Evolutionary conservation across 2,113 vertebrate genomes (phyloP).

Genomic region (Alosa alosa): DNA sequence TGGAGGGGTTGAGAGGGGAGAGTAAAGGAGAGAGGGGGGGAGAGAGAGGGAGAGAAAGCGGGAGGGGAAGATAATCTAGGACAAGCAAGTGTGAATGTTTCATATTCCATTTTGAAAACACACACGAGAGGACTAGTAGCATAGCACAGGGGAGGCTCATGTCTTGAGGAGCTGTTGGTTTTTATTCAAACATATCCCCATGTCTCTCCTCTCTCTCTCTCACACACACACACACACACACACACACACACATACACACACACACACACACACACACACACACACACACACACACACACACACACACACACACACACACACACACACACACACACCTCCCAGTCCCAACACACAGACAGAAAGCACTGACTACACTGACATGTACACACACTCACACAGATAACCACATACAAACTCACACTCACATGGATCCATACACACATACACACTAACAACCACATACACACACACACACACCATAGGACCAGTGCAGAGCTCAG

Average conservation of each 20-base stretch:
- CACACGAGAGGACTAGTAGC: background rate
- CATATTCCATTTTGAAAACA: constrained; percentile 1
- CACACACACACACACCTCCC: background rate
- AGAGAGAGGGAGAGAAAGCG: background rate
- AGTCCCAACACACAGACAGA: background rate
- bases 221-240: background rate
- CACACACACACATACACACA: background rate
- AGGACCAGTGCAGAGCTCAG: constrained; percentile 29
- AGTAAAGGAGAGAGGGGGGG: background rate
- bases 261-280: background rate
- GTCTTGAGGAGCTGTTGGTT: constrained; percentile 49
- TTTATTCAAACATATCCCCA: constrained; percentile 39
- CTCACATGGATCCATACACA: background rate
- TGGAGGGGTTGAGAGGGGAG: background rate
- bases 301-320: background rate
- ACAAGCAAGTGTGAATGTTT: constrained; percentile 18
- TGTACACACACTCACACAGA: background rate
- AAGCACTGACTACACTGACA: background rate
- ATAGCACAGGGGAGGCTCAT: constrained; percentile 37
- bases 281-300: background rate
- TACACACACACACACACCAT: background rate
- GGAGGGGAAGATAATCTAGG: constrained; percentile 41
- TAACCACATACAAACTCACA: background rate
- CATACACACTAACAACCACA: background rate
- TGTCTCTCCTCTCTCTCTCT: background rate